phyloP scores from a whole-genome alignment of 2,797 vertebrate species.

The Eulemur rubriventer region DNA sequence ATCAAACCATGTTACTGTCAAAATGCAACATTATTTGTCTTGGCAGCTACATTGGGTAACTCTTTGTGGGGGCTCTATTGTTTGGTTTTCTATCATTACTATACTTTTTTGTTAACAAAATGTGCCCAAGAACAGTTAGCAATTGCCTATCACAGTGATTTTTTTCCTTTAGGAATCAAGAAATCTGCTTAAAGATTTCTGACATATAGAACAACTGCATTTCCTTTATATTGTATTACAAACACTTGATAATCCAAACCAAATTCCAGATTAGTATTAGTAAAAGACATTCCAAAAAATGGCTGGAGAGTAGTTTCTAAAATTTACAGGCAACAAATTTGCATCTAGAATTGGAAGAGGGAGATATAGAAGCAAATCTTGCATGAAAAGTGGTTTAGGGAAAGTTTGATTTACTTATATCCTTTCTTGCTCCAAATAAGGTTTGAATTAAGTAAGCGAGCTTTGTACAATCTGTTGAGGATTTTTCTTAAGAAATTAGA shows the following conservation, averaged over 20 bases:
- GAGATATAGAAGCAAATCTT: not conserved
- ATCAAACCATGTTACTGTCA: not conserved
- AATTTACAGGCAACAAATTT: not conserved
- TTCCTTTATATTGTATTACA: conserved; percentile 16
- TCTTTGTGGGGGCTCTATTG: not conserved
- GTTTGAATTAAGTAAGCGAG: not conserved
- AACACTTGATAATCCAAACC: not conserved
- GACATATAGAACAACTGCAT: not conserved
- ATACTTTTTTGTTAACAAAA: not conserved
- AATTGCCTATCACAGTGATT: not conserved
- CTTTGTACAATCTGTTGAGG: not conserved
- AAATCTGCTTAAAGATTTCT: conserved; percentile 4
- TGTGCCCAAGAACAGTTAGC: not conserved
- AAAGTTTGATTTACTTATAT: not conserved
- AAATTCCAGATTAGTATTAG: conserved; percentile 22
- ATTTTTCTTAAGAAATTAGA: conserved; percentile 5
- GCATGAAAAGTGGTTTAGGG: not conserved
- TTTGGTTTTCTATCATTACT: conserved; percentile 11
- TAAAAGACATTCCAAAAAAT: not conserved
- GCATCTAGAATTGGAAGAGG: not conserved
- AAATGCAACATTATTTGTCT: conserved; percentile 1
- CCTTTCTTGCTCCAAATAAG: conserved; percentile 23
- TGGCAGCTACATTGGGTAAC: not conserved
- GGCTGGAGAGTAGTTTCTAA: not conserved
- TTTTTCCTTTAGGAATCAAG: not conserved